Conservation (phyloP, 2,888 invertebrate genomes). For the Labia minor region DNA sequence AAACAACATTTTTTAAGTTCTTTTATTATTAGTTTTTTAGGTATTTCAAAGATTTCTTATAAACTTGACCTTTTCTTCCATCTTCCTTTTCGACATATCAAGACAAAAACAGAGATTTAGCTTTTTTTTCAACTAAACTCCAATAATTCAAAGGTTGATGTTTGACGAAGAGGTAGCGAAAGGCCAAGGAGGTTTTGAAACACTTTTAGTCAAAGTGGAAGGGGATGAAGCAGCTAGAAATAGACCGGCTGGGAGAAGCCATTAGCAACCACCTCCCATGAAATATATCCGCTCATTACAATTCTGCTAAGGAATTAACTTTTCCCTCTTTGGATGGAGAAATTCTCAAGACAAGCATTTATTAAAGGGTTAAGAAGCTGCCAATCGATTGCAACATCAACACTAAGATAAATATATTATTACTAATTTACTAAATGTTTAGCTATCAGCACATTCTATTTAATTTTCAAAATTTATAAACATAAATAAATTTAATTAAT, state of each 20-base stretch:
- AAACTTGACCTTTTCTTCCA: neutral
- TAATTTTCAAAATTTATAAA: too few relatives aligned
- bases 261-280: neutral
- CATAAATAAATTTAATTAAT: too few relatives aligned
- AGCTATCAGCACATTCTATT: too few relatives aligned
- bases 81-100: neutral
- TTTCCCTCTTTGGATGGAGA: neutral
- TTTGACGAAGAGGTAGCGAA: neutral
- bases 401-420: too few relatives aligned
- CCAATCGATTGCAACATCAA: neutral
- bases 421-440: too few relatives aligned
- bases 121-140: neutral
- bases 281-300: conserved; percentile 7
- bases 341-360: neutral
- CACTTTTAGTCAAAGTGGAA: neutral
- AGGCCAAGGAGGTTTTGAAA: neutral
- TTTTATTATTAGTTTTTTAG: too few relatives aligned
- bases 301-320: conserved; percentile 1
- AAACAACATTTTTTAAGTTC: too few relatives aligned
- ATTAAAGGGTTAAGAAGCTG: neutral
- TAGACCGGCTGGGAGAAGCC: neutral
- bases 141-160: neutral
- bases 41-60: neutral
- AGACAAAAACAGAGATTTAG: neutral
- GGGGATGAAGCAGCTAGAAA: too few relatives aligned